Base-by-base conservation (phyloP, 2,113 vertebrate species). In the Spermophilus dauricus region DNA sequence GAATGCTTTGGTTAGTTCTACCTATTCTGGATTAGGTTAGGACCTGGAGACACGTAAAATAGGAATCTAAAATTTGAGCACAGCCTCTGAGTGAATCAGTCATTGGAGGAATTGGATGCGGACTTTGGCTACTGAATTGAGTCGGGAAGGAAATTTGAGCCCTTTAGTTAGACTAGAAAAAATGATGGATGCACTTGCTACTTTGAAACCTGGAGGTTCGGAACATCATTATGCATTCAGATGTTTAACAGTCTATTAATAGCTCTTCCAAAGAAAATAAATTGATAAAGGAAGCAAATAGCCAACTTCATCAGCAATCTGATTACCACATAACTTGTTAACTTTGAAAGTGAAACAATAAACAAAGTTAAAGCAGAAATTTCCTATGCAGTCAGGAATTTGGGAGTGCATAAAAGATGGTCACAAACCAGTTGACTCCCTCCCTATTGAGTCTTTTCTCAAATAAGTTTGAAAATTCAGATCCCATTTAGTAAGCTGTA, bases 281-380 rank as follows among this genome's bases (percentile, higher is more conserved):
- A 87, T 30, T 63, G 82, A 39, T 42, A 86, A 91, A 95, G 69
- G 69, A 91, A 97, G 34, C 51, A 96, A 91, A 67, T 34, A 24
- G 26, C 30, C 63, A 61, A 56, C 81, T 90, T 56, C 45, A 5
- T 34, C 86, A 91, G 34, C 61, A 95, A 63, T 30, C 48, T 86
- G 73, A 86, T 89, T 76, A 70, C 34, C 39, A 39, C 17, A 37
- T 18, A 95, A 48, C n/a, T 67, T 53, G 24, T 42, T 80, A 89
- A 77, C 37, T 88, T 86, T 83, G 48, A 95, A 86, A 93, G 87
- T 86, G 76, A 96, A 94, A 82, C 34, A 89, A 78, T 76, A 70
- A 65, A 69, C 12, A 26, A 34, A 94, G 10, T 94, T 73, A 42
- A 69, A 96, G 4, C 45, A 94, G 51, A 61, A 94, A 88, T 78